A percentile compares a stretch with the other conserved stretches of the same genome.
Conservation (phyloP, 35 echinoderm and acorn worm species). For the Hemicentrotus pulcherrimus region DNA sequence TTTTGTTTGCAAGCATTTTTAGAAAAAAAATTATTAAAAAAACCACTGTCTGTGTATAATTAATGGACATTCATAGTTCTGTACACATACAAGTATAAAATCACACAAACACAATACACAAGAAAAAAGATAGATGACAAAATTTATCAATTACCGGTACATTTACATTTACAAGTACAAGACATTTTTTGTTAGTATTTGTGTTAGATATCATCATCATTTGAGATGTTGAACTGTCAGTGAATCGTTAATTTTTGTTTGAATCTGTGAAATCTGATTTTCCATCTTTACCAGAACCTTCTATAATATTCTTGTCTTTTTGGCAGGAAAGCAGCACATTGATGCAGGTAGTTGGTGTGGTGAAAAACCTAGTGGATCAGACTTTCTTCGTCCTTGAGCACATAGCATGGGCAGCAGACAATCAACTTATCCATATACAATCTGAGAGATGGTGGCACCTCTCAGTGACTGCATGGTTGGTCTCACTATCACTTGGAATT, state of each 20-base stretch:
- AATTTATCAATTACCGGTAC: no score
- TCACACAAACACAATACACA: no score
- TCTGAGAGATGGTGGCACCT: slow-evolving; percentile 62
- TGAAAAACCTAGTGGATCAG: slow-evolving; percentile 71
- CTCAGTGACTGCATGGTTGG: slow-evolving; percentile 56
- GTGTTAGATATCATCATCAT: not conserved
- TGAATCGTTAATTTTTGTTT: not conserved
- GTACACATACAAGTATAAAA: no score
- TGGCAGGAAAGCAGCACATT: slow-evolving; percentile 68
- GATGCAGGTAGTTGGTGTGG: slow-evolving; percentile 57
- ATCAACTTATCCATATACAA: slow-evolving; percentile 65
- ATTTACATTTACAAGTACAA: no score
- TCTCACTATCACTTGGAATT: slow-evolving; percentile 61
- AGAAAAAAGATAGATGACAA: no score
- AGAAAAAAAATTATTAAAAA: no score
- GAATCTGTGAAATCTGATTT: not conserved
- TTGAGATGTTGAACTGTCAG: not conserved
- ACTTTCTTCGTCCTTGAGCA: slow-evolving; percentile 80
- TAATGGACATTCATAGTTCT: no score
- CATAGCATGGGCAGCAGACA: slow-evolving; percentile 85
- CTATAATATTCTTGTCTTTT: not conserved
- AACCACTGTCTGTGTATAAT: no score
- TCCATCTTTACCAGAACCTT: not conserved
- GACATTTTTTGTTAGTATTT: no score
- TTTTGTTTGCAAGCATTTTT: no score